A percentile compares a stretch with the other conserved stretches of the same genome.
Conservation (phyloP, 2,113 vertebrate species). For the Rallus limicola region DNA sequence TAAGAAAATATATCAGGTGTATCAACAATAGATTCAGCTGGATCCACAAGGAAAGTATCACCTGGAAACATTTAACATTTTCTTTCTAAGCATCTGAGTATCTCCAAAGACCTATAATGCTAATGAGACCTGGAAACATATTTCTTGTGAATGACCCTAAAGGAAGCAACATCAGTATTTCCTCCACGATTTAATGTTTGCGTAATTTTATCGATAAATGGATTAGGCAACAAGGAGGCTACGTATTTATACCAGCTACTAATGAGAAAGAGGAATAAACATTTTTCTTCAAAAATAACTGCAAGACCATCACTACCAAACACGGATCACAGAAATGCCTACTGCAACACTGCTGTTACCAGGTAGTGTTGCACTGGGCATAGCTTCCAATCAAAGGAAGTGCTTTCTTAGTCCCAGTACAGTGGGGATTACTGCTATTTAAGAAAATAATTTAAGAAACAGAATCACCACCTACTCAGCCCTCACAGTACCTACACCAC, state of each 20-base stretch:
- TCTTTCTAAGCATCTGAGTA: background rate
- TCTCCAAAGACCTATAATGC: background rate
- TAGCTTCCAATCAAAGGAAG: background rate
- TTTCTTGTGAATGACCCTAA: background rate
- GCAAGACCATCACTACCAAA: background rate
- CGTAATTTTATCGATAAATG: background rate
- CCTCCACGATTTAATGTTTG: background rate
- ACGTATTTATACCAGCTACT: background rate
- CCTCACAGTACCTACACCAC: background rate
- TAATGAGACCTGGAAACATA: background rate
- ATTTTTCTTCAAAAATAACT: background rate
- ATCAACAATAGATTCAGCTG: background rate
- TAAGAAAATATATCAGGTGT: background rate
- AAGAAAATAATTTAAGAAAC: constrained; percentile 17
- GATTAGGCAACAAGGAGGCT: background rate
- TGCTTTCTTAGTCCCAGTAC: background rate
- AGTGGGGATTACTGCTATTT: background rate
- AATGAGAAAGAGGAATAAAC: background rate
- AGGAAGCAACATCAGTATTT: background rate
- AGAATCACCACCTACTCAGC: constrained; percentile 22
- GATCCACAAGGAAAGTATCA: background rate
- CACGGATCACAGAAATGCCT: background rate
- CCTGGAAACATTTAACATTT: background rate
- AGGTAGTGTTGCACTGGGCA: background rate
- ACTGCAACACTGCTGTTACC: background rate